Conservation (phyloP, 2,113 vertebrate species). For the Pteropus alecto region DNA sequence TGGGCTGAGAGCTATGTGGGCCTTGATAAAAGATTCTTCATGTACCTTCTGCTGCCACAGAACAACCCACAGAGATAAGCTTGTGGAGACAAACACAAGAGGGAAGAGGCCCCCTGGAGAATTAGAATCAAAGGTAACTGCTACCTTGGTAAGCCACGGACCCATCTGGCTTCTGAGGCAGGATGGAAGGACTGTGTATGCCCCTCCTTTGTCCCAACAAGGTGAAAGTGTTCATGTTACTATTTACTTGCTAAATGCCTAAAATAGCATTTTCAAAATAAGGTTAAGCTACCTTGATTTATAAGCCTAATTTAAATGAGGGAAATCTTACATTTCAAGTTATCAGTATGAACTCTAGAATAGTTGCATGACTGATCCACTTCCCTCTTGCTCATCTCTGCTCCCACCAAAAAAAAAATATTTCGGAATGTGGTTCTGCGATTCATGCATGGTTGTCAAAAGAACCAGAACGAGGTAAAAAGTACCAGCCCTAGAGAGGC, state of each 20-base stretch:
- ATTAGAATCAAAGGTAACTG: neutral
- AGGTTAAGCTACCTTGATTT: neutral
- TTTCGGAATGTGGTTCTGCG: neutral
- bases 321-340: slow-evolving; percentile 29
- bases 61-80: neutral
- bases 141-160: neutral
- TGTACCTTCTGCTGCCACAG: neutral
- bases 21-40: slow-evolving; percentile 13
- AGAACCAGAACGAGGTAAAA: neutral
- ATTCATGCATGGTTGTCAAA: neutral
- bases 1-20: neutral
- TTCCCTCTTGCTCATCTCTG: neutral
- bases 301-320: neutral
- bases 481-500: neutral
- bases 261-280: slow-evolving; percentile 43
- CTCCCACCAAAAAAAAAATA: neutral
- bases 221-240: neutral
- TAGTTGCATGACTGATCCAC: neutral
- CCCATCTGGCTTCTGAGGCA: neutral
- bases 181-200: neutral
- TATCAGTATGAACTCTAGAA: neutral
- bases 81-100: neutral
- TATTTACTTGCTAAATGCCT: slow-evolving; percentile 12
- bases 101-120: neutral
- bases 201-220: neutral